Conservation (phyloP, 2,113 vertebrate species). For the Perca schrenkii region DNA sequence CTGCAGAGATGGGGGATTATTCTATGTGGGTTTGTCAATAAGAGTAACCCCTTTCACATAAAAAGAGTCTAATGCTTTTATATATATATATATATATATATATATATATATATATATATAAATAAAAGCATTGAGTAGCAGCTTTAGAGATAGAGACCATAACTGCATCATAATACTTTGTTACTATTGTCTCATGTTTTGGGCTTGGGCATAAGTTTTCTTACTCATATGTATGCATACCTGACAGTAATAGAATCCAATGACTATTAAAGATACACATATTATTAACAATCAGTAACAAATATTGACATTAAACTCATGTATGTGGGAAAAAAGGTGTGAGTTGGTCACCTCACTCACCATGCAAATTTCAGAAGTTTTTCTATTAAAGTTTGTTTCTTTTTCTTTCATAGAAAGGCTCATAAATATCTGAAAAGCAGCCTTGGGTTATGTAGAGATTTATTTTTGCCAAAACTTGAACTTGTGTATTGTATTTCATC, state of each 20-base stretch:
- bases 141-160: background rate
- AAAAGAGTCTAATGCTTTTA: background rate
- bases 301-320: background rate
- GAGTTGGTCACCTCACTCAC: background rate
- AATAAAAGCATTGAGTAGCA: background rate
- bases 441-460: background rate
- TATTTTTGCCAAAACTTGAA: background rate
- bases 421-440: conserved; percentile 2
- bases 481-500: background rate
- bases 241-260: background rate
- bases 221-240: background rate
- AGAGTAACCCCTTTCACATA: background rate
- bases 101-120: background rate
- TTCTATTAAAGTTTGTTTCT: background rate
- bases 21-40: background rate
- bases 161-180: background rate
- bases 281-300: background rate
- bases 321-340: background rate
- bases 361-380: background rate
- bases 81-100: background rate
- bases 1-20: background rate
- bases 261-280: background rate
- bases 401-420: background rate
- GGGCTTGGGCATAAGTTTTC: background rate
- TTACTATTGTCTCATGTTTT: background rate